Evolutionary conservation across 2,113 vertebrate genomes (phyloP).

Genomic region (Coregonus clupeaformis): DNA sequence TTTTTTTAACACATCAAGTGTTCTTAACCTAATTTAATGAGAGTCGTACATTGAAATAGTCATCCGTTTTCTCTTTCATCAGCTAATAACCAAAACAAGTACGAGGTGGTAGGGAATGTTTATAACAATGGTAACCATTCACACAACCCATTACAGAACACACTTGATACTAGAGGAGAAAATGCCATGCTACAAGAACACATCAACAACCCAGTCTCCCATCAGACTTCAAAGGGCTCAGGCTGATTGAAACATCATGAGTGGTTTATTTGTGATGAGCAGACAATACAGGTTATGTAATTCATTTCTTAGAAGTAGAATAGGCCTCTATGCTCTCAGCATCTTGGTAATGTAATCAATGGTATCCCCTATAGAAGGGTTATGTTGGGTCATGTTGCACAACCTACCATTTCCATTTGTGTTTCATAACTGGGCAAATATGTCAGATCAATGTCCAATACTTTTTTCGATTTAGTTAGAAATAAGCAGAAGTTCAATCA

Average conservation of each 20-base stretch:
- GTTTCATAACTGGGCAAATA: no score
- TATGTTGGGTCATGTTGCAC: no score
- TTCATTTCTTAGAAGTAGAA: neutral
- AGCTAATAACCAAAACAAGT: no score
- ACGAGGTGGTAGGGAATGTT: slow-evolving; percentile 1
- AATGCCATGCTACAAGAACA: slow-evolving; percentile 8
- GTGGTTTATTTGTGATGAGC: slow-evolving; percentile 14
- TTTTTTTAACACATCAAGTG: no score
- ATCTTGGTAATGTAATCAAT: neutral
- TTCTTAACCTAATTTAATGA: neutral
- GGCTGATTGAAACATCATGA: slow-evolving; percentile 3
- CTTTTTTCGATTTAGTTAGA: no score
- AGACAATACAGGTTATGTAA: slow-evolving; percentile 17
- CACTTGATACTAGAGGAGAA: slow-evolving; percentile 29
- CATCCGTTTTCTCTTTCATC: no score
- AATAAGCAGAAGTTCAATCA: no score
- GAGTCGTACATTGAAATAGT: neutral
- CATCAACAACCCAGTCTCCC: neutral
- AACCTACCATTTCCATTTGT: no score
- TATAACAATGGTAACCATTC: neutral
- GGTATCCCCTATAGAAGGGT: no score
- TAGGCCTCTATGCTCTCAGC: neutral
- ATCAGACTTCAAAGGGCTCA: slow-evolving; percentile 40
- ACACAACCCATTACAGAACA: neutral
- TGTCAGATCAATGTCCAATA: no score